Evolutionary conservation across 2,113 vertebrate species (phyloP), one percentile per base, ranked within the genome.

Genomic region (Aleadryas rufinucha): DNA sequence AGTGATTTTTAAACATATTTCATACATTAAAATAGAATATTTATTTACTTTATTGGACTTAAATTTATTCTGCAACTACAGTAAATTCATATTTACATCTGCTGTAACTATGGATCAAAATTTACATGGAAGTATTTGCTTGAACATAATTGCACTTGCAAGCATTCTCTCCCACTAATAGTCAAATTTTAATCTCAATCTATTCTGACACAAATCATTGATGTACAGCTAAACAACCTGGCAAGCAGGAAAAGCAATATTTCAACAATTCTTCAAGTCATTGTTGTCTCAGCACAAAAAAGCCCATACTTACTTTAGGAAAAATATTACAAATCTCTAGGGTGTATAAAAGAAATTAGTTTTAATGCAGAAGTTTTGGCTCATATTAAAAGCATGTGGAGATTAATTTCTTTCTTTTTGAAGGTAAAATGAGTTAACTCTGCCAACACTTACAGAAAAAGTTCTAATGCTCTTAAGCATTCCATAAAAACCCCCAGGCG

Each of bases 261-360:
- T 87, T 95, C 89, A 96, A 77, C 84, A 96, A 42, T 88, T 71
- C 63, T 94, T 93, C 78, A 90, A 69, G 19, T 88, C 91, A 87
- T 10, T 94, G 87, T 83, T 87, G 56, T 74, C 70, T 96, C 93
- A 94, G 87, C 84, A 96, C 35, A 90, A 93, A 95, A 91, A 90
- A 65, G 17, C 9, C 68, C 20, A 39, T 74, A 60, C 16, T 79
- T 56, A 44, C 41, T 91, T 90, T 45, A 92, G 63, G 71, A 90
- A 92, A 94, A 97, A 87, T 74, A 87, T 33, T 87, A 83, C 65
- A 19, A 76, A 50, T 93, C 79, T 77, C 88, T 74, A 60, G 75
- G 31, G 78, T 81, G 18, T 78, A 85, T 44, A 80, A 94, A 96
- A 80, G 53, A 92, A 92, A 91, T 75, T 71, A n/a, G 16, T 84